Evolutionary conservation across 1,140 invertebrate genomes (phyloP).

Genomic region (Microplitis mediator): DNA sequence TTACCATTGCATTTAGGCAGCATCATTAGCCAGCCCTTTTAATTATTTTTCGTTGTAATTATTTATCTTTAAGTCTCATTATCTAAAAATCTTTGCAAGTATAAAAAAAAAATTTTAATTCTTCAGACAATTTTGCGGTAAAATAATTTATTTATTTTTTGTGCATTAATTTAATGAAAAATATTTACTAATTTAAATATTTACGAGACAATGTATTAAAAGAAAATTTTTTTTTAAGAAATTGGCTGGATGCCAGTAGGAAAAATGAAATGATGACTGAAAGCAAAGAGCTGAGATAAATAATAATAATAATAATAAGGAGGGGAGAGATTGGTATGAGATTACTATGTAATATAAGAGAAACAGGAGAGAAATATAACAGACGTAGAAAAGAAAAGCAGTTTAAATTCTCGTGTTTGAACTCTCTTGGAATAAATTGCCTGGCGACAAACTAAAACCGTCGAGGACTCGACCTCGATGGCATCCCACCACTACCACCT

Average conservation of each 20-base stretch:
- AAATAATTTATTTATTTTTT: no score
- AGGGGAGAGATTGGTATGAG: background rate
- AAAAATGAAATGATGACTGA: background rate
- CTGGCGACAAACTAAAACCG: background rate
- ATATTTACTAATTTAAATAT: no score
- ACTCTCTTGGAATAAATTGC: slow-evolving; percentile 12
- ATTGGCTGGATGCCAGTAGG: background rate
- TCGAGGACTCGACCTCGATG: no score
- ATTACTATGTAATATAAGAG: background rate
- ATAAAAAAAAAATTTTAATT: no score
- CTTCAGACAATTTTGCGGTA: no score
- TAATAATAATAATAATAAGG: no score
- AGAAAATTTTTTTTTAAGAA: background rate
- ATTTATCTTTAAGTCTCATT: no score
- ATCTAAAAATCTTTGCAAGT: no score
- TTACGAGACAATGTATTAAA: background rate
- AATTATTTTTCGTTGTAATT: no score
- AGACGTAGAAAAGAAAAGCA: background rate
- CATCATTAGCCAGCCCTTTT: slow-evolving; percentile 43
- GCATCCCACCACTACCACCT: background rate
- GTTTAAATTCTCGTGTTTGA: background rate
- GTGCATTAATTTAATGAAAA: no score
- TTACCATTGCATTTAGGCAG: slow-evolving; percentile 19
- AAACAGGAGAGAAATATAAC: background rate
- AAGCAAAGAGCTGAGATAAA: no score